A percentile compares a stretch with the other conserved stretches of the same genome.
phyloP scores from a whole-genome alignment of 2,888 invertebrate genomes.

The Nemurella pictetii region DNA sequence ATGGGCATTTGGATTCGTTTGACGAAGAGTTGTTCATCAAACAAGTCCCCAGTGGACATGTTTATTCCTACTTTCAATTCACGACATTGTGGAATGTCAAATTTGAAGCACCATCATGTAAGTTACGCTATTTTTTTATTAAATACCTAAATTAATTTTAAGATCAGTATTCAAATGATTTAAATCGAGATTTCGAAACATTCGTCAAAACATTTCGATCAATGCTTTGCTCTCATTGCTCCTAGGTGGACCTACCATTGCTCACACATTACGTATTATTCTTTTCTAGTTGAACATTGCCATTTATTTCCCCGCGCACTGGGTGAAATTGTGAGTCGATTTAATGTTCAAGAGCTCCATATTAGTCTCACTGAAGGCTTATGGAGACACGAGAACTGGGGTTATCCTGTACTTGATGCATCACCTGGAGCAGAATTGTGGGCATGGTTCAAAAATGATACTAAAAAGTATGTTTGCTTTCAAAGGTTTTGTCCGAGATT shows the following conservation, averaged over 20 bases:
- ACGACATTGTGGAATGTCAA: constrained; percentile 74
- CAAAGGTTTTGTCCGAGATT: no score
- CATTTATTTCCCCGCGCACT: constrained; percentile 85
- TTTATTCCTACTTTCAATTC: constrained; percentile 91
- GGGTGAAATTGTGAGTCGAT: constrained; percentile 82
- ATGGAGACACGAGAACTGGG: constrained; percentile 94
- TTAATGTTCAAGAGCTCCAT: constrained; percentile 87
- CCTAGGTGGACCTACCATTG: no score
- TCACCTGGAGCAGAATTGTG: constrained; percentile 93
- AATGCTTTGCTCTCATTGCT: background rate
- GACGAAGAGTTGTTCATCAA: constrained; percentile 88
- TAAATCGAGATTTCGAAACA: background rate
- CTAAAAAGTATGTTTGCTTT: constrained; percentile 55
- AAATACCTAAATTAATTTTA: constrained; percentile 33
- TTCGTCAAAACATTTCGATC: background rate
- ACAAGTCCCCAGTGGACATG: constrained; percentile 78
- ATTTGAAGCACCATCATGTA: constrained; percentile 61
- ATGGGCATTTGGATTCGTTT: constrained; percentile 64
- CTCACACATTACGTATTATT: constrained; percentile 39
- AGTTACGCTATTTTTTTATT: no score
- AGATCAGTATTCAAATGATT: background rate
- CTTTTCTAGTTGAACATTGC: constrained; percentile 74
- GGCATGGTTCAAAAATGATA: constrained; percentile 82
- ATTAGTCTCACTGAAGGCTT: constrained; percentile 90
- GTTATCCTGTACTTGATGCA: constrained; percentile 86